Base-by-base conservation (phyloP, 2,797 vertebrate species). In the Spheniscus humboldti region DNA sequence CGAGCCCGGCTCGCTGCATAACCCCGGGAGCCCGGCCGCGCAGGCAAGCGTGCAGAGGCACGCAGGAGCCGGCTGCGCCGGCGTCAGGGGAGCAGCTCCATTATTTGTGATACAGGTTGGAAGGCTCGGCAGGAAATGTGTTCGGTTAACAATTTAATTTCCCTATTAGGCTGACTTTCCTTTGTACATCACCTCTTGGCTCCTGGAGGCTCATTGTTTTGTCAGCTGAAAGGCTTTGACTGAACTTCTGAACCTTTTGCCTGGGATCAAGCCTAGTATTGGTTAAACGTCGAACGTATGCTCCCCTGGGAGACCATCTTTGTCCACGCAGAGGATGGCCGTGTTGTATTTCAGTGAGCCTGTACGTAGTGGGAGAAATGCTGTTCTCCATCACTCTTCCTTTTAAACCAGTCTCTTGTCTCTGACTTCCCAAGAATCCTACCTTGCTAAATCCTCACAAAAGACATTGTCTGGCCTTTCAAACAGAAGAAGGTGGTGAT, bases 201-300 rank as follows among this genome's bases (percentile, higher is more conserved):
- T 95, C 87, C 93, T 53, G 87, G 25, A 59, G 84, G 47, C 81
- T 79, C 84, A 31, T 85, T 87, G 91, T 90, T 94, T 71, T 73
- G 94, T 82, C 89, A 91, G 92, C 95, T 87, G 87, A 85, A 72
- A 48, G 73, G 88, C 71, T 89, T 24, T 6, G 67, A 3, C 52
- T 92, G 96, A 96, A 91, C 87, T 94, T 39, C 56, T 93, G 93
- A 95, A 87, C 84, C 71, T 92, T 27, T 45, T 0, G 4, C 62
- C 95, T 31, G 62, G 20, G 17, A 6, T 24, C 0, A 3, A 83
- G 79, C 75, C 69, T 76, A 2, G 77, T 19, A 18, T 5, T 30
- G 87, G 62, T 30, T n/a, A 9, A 62, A 64, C 55, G 22, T 27
- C 41, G 11, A 2, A 8, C 1, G 0, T 7, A 5, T 2, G 14